Base-by-base conservation (phyloP, 1,140 invertebrate genomes). In the Zaprionus camerounensis region DNA sequence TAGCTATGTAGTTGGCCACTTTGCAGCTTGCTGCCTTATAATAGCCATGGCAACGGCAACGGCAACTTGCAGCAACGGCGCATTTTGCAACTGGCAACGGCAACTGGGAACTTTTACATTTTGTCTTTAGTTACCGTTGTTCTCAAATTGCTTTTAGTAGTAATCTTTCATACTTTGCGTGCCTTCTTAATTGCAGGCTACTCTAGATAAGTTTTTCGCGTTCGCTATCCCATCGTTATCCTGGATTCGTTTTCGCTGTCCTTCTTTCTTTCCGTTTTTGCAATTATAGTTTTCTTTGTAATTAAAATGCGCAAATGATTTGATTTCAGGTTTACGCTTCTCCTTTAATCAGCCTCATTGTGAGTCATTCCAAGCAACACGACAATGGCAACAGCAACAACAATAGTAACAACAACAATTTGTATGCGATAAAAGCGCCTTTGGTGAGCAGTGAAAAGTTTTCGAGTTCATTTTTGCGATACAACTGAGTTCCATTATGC, bases 81-180 rank as follows among this genome's bases (percentile, higher is more conserved):
- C 1, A 49, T 61, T 31, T 9, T 24, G 17, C 15, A 76, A 61
- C 36, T 31, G 41, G 28, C 44, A 53, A 17, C 53, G 71, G 74
- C 34, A 72, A 34, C 64, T 75, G 41, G 58, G 44, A 77, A 36
- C 15, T 64, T 26, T 62, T 59, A 34, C 46, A 83, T 84, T 80
- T 73, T 67, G 71, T 77, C 71, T 66, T 59, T 66, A 61, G 69
- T 72, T 67, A 17, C 46, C 20, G 71, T 85, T 85, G 82, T 85
- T 86, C 56, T 86, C 76, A 86, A 85, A 85, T 85, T 85, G 76
- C 82, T 85, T 85, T 85, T 82, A 76, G 82, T 82, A 76, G 82
- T 81, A 82, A 86, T 82, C 78, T 76, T 67, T 80, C 75, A 85
- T 85, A 78, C 44, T 81, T 81, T 71, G 41, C n/a, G 41, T 26